These are phyloP conservation scores for Aethina tumida DNA, from an alignment of 1,140 invertebrate species.

Conservation along the genomic window DNA sequence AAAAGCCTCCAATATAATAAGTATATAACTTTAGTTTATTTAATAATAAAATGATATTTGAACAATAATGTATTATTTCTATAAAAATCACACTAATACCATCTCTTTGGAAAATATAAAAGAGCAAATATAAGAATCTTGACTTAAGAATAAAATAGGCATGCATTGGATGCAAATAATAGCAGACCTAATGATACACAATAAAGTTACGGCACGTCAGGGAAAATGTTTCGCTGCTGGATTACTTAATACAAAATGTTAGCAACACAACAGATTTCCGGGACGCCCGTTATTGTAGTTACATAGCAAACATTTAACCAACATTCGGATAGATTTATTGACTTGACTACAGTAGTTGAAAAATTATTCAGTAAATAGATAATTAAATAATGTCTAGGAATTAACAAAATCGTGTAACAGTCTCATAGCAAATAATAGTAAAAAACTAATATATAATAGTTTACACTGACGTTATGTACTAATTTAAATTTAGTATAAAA, in stretches of 20 bases:
- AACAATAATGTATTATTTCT: conserved; percentile 27
- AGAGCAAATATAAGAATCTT: conserved; percentile 19
- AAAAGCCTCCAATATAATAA: not conserved
- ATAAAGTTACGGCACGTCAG: too few species aligned
- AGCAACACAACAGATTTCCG: not conserved
- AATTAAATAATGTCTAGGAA: too few species aligned
- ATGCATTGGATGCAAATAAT: conserved; percentile 17
- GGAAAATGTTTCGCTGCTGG: conserved; percentile 9
- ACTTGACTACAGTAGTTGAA: not conserved
- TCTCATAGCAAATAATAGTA: too few species aligned
- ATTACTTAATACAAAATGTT: conserved; percentile 7
- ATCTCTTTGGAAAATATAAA: conserved; percentile 33
- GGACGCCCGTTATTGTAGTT: not conserved
- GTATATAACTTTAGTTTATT: conserved; percentile 23
- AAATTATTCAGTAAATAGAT: too few species aligned
- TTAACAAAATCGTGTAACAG: too few species aligned
- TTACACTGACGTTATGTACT: not conserved
- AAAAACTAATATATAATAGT: not conserved
- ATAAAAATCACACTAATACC: conserved; percentile 33
- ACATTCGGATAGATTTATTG: not conserved
- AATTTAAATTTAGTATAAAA: too few species aligned
- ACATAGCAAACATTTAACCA: conserved; percentile 6
- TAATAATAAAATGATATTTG: conserved; percentile 31
- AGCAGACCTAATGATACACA: too few species aligned
- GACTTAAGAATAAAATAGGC: conserved; percentile 7